Base-by-base conservation (phyloP, 2,113 vertebrate genomes). In the Symphodus melops region DNA sequence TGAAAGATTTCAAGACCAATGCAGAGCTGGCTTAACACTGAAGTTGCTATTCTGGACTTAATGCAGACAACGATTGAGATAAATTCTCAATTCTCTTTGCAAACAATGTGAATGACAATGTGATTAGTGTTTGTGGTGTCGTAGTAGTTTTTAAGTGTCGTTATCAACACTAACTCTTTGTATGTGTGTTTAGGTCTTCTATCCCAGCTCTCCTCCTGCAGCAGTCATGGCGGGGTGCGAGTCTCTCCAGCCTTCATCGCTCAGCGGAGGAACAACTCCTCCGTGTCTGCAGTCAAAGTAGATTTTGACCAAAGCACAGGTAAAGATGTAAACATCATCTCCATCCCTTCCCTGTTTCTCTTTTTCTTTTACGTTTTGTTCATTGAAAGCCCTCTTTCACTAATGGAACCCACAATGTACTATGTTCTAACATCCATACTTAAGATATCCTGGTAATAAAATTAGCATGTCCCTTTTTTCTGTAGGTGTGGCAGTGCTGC, bases 401-500 rank as follows among this genome's bases (percentile, higher is more conserved):
- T 5, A 5, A 33, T 33, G 28, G 5, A 33, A 33, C 28, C 28
- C 28, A 33, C 4, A 33, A 33, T 33, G 5, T 33, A 19, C 28
- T n/a, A 41, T 1, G 4, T 44, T 44, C 37, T 42, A 39, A 33
- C 19, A 8, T 33, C 28, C 16, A 8, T 5, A 23, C 55, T 39
- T 4, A 17, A 48, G 28, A 17, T 36, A 2, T 23, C 48, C 5
- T 13, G 4, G 2, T 20, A 9, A 60, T n/a, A 17, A 12, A 33
- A 13, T 21, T 19, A 1, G 3, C 8, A 0, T 49, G 23, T 75
- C 20, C 60, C 46, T 48, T 9, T 2, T 59, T 0, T 75, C 14
- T 79, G 42, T 25, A 99, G 98, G 97, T 0, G 68, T 99, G 0
- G 97, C 97, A 0, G 88, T 89, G 10, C 82, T 99, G 94, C 94